Percentiles rank a stretch among this genome's conserved stretches.
These are phyloP conservation scores for Tenualosa thibaudeaui DNA, from an alignment of 2,797 vertebrate species.

Conservation along the genomic window DNA sequence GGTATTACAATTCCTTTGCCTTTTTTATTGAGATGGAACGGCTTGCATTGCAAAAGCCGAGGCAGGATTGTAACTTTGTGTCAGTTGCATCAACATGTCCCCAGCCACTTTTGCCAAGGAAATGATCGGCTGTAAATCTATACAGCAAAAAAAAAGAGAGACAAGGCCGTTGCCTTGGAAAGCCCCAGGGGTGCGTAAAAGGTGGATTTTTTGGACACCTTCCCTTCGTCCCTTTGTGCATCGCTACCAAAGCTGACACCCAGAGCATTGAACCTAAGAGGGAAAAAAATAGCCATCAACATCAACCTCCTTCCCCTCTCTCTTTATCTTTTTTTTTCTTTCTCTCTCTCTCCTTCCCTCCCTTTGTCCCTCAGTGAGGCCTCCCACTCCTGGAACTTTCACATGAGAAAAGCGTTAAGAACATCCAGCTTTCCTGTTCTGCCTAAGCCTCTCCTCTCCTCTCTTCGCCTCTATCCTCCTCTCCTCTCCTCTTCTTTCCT, in stretches of 20 bases:
- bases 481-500: background rate
- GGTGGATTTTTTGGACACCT: conserved; percentile 30
- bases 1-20: conserved; percentile 30
- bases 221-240: background rate
- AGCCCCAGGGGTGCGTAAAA: conserved; percentile 24
- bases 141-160: background rate
- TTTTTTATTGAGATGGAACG: conserved; percentile 39
- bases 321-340: background rate
- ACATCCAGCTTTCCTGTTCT: conserved; percentile 83
- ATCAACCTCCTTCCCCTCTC: background rate
- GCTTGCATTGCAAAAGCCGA: conserved; percentile 12
- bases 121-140: conserved; percentile 36
- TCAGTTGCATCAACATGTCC: conserved; percentile 25
- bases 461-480: conserved; percentile 52
- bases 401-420: conserved; percentile 90
- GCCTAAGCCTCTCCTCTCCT: conserved; percentile 69
- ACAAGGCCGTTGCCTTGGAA: conserved; percentile 12
- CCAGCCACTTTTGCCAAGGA: background rate
- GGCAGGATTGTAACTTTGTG: conserved; percentile 25
- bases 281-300: background rate
- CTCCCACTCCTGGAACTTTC: conserved; percentile 75
- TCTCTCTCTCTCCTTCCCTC: background rate
- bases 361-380: background rate
- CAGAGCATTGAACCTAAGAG: conserved; percentile 5
- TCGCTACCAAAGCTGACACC: background rate